phyloP scores from a whole-genome alignment of 1,140 invertebrate species.

The Caerostris extrusa region DNA sequence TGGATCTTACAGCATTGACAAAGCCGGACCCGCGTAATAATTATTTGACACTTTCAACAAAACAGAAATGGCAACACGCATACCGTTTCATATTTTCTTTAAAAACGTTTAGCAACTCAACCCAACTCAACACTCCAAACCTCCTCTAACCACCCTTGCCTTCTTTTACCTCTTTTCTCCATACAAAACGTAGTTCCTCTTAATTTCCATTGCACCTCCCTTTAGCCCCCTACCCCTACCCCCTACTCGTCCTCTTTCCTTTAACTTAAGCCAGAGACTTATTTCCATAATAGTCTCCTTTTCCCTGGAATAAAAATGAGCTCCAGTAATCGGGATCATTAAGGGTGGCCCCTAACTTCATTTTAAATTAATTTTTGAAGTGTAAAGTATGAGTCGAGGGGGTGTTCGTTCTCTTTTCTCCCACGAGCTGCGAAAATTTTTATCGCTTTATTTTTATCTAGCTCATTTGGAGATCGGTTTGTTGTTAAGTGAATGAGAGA shows the following conservation, averaged over 20 bases:
- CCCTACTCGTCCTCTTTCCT: conserved; percentile 23
- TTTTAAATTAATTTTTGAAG: conserved; percentile 77
- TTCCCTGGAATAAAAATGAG: conserved; percentile 73
- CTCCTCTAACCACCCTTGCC: background rate
- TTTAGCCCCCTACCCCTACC: background rate
- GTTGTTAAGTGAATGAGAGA: conserved; percentile 39
- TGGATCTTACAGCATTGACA: conserved; percentile 4
- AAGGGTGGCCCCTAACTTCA: conserved; percentile 68
- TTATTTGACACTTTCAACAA: background rate
- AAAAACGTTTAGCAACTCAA: conserved; percentile 61
- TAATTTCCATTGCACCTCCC: conserved; percentile 17
- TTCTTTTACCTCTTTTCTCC: conserved; percentile 1
- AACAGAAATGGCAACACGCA: conserved; percentile 45
- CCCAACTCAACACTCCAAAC: background rate
- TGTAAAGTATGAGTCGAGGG: conserved; percentile 68
- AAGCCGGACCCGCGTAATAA: background rate
- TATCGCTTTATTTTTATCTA: conserved; percentile 61
- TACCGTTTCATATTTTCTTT: conserved; percentile 45
- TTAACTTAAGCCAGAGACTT: conserved; percentile 61
- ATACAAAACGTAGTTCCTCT: conserved; percentile 11
- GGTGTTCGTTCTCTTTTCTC: conserved; percentile 13
- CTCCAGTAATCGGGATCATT: conserved; percentile 73
- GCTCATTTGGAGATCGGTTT: conserved; percentile 52
- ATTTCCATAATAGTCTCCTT: conserved; percentile 73
- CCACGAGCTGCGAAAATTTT: conserved; percentile 31